Conservation (phyloP, 2,797 vertebrate genomes). For the Artibeus lituratus region DNA sequence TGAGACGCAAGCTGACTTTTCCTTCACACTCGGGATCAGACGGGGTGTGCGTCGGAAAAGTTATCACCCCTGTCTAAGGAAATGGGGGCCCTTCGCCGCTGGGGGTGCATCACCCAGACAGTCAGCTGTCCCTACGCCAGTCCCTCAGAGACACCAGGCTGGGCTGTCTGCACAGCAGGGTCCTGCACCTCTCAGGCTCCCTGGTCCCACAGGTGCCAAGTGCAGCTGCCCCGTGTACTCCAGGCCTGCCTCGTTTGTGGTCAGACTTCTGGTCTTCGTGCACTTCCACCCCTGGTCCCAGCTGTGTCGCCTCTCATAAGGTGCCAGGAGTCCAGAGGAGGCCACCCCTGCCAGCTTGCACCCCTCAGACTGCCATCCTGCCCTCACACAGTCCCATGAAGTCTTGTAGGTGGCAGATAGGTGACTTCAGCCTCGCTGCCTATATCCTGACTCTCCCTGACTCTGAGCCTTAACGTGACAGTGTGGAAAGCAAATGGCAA, state of each 20-base stretch:
- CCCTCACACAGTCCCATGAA: not conserved
- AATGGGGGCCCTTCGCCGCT: not conserved
- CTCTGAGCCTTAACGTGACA: not conserved
- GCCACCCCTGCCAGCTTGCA: not conserved
- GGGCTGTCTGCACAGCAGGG: not conserved
- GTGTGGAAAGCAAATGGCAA: not conserved
- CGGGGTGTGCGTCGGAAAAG: not conserved
- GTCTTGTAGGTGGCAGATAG: accelerated
- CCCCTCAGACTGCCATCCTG: not conserved
- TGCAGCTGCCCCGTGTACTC: not conserved
- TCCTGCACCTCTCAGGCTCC: too few species aligned
- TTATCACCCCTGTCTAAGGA: not conserved
- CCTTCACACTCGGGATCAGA: not conserved
- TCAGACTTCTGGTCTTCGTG: not conserved
- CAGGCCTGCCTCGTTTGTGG: accelerated
- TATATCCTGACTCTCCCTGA: not conserved
- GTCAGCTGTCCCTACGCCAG: not conserved
- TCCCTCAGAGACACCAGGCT: not conserved
- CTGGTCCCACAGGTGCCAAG: too few species aligned
- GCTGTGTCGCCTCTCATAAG: not conserved
- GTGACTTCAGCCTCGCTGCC: not conserved
- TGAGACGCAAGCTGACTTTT: not conserved
- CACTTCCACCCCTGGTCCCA: not conserved
- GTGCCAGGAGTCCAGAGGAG: too few species aligned
- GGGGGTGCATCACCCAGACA: accelerated